Evolutionary conservation across 2,797 vertebrate species (phyloP).

Genomic region (Myripristis jacobus): DNA sequence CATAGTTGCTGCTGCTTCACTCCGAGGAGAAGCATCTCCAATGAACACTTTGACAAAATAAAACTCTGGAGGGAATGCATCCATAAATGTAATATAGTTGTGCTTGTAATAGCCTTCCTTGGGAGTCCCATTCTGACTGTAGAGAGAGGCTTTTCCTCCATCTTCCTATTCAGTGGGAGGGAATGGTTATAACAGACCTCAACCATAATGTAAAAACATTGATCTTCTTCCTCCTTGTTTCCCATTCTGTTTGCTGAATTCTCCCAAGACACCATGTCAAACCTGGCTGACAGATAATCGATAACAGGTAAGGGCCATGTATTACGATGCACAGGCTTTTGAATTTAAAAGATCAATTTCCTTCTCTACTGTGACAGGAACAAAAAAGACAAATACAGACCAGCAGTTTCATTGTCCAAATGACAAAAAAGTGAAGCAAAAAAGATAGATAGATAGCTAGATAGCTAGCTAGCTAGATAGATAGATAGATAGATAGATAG

Average conservation of each 20-base stretch:
- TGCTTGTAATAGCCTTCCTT: constrained; percentile 14
- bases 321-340: constrained; percentile 49
- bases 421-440: constrained; percentile 18
- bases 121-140: constrained; percentile 29
- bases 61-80: constrained; percentile 40
- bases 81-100: constrained; percentile 45
- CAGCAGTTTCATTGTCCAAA: constrained; percentile 15
- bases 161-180: constrained; percentile 35
- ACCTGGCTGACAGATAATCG: constrained; percentile 68
- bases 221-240: constrained; percentile 34
- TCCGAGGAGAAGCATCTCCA: constrained; percentile 19
- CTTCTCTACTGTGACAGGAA: constrained; percentile 48
- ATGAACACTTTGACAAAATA: constrained; percentile 33
- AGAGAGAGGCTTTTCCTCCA: constrained; percentile 30
- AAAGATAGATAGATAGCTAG: too few species aligned
- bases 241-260: constrained; percentile 51
- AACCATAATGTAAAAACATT: constrained; percentile 41
- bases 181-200: constrained; percentile 47
- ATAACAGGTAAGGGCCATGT: constrained; percentile 59
- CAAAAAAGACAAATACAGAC: constrained; percentile 30
- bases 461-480: too few species aligned
- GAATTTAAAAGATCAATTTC: constrained; percentile 56
- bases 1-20: constrained; percentile 49
- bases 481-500: too few species aligned
- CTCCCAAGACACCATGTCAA: constrained; percentile 56